Percentiles rank a stretch among this genome's conserved stretches.
Conservation (phyloP, 2,888 invertebrate species). For the Tetheella fluctuosa region DNA sequence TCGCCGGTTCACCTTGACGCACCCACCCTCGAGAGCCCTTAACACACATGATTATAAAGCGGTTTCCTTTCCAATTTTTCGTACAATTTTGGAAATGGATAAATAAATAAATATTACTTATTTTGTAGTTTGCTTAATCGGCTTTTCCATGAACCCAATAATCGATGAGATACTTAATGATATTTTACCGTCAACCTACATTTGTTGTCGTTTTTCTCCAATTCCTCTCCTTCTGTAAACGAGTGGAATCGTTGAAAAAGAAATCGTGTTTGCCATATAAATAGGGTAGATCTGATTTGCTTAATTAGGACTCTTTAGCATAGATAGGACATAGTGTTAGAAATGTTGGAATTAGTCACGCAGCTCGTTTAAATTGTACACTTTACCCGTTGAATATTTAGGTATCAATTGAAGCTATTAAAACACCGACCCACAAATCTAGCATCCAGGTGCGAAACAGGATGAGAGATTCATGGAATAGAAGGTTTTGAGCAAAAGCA, state of each 20-base stretch:
- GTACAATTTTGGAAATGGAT: not conserved
- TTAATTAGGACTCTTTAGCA: constrained; percentile 19
- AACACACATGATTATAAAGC: not conserved
- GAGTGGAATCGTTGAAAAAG: not conserved
- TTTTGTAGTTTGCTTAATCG: not conserved
- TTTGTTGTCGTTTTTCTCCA: not conserved
- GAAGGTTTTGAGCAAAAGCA: not conserved
- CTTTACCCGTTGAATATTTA: constrained; percentile 15
- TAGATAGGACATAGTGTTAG: constrained; percentile 21
- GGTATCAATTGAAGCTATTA: constrained; percentile 3
- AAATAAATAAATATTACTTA: too few relatives aligned
- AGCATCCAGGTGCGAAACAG: not conserved
- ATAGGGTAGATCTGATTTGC: constrained; percentile 20
- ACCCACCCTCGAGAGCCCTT: constrained; percentile 44
- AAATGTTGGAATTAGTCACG: constrained; percentile 15
- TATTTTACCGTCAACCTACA: not conserved
- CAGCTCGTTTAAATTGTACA: constrained; percentile 17
- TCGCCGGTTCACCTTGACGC: constrained; percentile 73
- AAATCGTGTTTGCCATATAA: not conserved
- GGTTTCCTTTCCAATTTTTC: not conserved
- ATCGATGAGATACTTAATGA: not conserved
- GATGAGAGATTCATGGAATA: not conserved
- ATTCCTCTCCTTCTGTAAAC: not conserved
- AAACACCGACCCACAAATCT: constrained; percentile 11
- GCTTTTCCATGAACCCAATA: not conserved